Conservation (phyloP, 2,888 invertebrate species). For the Callimorpha dominula region DNA sequence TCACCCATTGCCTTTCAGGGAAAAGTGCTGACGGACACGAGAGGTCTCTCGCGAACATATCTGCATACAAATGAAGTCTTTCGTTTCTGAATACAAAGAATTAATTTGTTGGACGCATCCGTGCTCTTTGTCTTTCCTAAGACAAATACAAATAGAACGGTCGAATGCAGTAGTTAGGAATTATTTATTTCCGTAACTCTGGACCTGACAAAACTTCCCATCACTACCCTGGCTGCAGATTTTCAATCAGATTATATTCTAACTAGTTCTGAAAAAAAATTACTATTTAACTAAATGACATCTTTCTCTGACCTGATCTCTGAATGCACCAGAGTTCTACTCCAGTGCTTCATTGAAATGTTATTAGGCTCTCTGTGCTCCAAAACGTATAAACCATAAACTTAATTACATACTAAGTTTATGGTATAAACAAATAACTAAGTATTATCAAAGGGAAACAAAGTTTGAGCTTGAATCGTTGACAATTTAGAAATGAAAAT, state of each 20-base stretch:
- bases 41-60: slow-evolving; percentile 21
- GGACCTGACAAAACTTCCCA: background rate
- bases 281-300: no score
- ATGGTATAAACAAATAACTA: no score
- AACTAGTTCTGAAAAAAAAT: no score
- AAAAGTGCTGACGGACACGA: slow-evolving; percentile 38
- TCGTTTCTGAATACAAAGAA: slow-evolving; percentile 28
- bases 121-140: slow-evolving; percentile 23
- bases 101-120: slow-evolving; percentile 21
- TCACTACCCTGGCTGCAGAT: background rate
- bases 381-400: no score
- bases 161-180: background rate
- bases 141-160: background rate
- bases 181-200: background rate
- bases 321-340: no score
- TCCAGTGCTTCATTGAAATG: no score
- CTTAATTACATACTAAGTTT: no score
- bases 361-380: no score
- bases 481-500: no score
- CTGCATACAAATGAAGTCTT: slow-evolving; percentile 42
- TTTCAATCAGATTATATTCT: background rate
- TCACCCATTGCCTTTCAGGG: slow-evolving; percentile 25
- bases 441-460: no score
- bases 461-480: no score
- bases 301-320: no score